Percentiles rank a stretch among this genome's conserved stretches.
Evolutionary conservation across 2,888 invertebrate genomes (phyloP).

Genomic region (Chrysolina haemoptera): DNA sequence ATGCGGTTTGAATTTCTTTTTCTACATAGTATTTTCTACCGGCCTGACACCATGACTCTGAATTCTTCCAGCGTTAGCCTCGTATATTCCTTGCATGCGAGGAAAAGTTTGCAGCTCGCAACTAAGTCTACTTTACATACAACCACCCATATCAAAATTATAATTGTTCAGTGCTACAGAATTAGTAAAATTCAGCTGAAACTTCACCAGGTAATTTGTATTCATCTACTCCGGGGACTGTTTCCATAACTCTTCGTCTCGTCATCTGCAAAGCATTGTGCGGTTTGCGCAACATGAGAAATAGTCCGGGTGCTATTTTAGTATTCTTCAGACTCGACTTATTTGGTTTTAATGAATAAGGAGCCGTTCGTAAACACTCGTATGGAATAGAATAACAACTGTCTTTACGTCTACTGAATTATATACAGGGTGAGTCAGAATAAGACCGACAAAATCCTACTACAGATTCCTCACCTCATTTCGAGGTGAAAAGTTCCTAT

Average conservation of each 20-base stretch:
- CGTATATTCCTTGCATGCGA: too few species aligned
- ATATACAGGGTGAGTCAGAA: too few species aligned
- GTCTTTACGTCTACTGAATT: too few species aligned
- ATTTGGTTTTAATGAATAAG: background rate
- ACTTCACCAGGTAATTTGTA: conserved; percentile 5
- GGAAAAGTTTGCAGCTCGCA: background rate
- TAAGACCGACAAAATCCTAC: too few species aligned
- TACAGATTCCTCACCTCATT: too few species aligned
- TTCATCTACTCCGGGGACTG: background rate
- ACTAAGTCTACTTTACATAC: conserved; percentile 1
- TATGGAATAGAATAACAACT: too few species aligned
- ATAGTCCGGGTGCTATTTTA: background rate
- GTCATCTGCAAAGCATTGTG: conserved; percentile 9
- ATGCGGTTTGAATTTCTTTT: too few species aligned
- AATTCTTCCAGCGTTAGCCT: too few species aligned
- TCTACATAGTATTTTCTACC: too few species aligned
- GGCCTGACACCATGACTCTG: too few species aligned
- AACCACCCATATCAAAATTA: background rate
- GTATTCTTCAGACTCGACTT: background rate
- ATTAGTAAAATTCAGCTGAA: background rate
- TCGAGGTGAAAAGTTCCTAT: too few species aligned
- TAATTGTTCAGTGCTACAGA: background rate
- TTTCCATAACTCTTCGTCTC: conserved; percentile 10
- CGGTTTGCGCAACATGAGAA: background rate
- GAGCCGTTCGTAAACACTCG: too few species aligned